These are phyloP conservation scores for Xiphophorus hellerii DNA, from an alignment of 2,113 vertebrate species.

Conservation along the genomic window DNA sequence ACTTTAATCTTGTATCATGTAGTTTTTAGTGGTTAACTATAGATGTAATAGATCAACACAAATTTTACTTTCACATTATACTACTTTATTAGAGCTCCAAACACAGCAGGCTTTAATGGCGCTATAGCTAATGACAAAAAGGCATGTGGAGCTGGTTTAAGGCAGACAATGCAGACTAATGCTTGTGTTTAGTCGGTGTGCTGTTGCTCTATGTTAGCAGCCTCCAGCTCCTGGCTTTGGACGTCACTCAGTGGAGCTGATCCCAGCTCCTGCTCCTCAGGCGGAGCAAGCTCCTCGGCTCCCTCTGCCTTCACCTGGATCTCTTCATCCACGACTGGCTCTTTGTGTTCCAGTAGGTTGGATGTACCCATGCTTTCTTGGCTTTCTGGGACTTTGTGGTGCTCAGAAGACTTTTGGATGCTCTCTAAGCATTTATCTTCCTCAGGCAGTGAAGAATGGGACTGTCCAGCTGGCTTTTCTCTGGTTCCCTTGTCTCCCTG, in stretches of 20 bases:
- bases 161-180: conserved; percentile 15
- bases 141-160: conserved; percentile 10
- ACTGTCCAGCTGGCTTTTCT: conserved; percentile 37
- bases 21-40: neutral
- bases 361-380: conserved; percentile 18
- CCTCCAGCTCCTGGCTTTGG: conserved; percentile 46
- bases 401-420: conserved; percentile 30
- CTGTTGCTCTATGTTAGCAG: conserved; percentile 41
- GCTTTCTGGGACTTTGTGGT: conserved; percentile 7
- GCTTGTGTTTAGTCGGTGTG: conserved; percentile 27
- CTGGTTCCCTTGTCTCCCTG: conserved; percentile 30
- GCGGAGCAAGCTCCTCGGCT: conserved; percentile 22
- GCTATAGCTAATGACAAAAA: neutral
- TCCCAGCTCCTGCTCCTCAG: conserved; percentile 30
- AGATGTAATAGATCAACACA: conserved; percentile 11
- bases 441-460: conserved; percentile 26
- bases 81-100: conserved; percentile 63
- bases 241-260: conserved; percentile 21
- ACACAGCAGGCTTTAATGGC: neutral
- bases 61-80: conserved; percentile 27
- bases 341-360: conserved; percentile 21
- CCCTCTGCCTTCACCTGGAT: conserved; percentile 28
- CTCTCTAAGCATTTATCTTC: conserved; percentile 27
- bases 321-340: conserved; percentile 24
- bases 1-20: neutral